Conservation (phyloP, 2,888 invertebrate species). For the Tetramorium bicarinatum region DNA sequence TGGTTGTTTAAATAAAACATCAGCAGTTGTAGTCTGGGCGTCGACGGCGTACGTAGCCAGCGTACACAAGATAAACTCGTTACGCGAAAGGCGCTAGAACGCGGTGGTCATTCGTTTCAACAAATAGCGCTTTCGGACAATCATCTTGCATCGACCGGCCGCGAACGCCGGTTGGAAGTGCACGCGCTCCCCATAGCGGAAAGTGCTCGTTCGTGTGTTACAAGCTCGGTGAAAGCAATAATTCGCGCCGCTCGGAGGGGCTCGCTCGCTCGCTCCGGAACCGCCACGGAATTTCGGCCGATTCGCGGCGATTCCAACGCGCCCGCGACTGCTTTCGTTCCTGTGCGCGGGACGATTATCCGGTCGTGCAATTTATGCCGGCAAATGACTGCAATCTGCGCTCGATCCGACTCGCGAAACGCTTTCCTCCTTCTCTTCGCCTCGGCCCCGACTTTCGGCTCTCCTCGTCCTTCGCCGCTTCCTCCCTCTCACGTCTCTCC, state of each 20-base stretch:
- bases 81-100: conserved; percentile 6
- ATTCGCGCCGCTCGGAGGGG: conserved; percentile 7
- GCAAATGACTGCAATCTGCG: conserved; percentile 78
- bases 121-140: conserved; percentile 2
- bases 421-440: conserved; percentile 45
- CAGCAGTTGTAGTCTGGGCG: not conserved
- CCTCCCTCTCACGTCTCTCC: conserved; percentile 27
- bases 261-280: conserved; percentile 28
- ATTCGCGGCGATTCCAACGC: conserved; percentile 65
- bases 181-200: conserved; percentile 9
- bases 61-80: conserved; percentile 9
- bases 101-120: conserved; percentile 11
- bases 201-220: conserved; percentile 35
- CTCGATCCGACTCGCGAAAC: conserved; percentile 76
- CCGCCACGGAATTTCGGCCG: conserved; percentile 51
- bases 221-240: conserved; percentile 48
- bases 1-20: conserved; percentile 27
- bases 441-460: conserved; percentile 47
- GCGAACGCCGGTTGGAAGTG: not conserved
- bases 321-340: conserved; percentile 68
- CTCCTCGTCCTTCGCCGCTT: not conserved
- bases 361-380: conserved; percentile 74
- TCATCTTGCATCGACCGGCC: conserved; percentile 3
- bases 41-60: too few relatives aligned
- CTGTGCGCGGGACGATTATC: conserved; percentile 70